Evolutionary conservation across 2,888 invertebrate genomes (phyloP), one percentile per base, ranked within the genome.

Genomic region (Stramonita haemastoma): DNA sequence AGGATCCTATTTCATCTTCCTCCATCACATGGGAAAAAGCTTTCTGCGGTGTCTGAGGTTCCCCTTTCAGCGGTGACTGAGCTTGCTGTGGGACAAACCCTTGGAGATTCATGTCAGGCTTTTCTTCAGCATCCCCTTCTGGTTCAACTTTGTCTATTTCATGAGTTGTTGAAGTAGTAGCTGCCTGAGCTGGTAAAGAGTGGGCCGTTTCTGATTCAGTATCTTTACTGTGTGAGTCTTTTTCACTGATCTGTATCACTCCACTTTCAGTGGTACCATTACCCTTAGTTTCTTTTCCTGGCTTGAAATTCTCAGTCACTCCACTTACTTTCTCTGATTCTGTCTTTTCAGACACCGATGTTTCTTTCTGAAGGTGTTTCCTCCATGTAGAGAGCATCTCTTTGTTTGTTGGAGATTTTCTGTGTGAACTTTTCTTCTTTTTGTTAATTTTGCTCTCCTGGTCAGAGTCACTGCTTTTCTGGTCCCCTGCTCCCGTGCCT

Each of bases 1-100:
- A 87, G 13, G 87, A 73, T 17, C 73, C 46, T 17, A 34, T n/a
- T 0, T 73, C 57, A 15, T 79, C 86, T 79, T 89, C 86, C 34
- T 70, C 85, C 32, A 29, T 32, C 46, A 57, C 73, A 8, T n/a
- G n/a, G 11, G 2, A 26, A 22, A 46, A 13, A 4, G 22, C 83
- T 22, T 32, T 86, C 60, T 60, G 86, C 6, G 86, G 60, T 17
- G 66, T 66, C 32, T n/a, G 32, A 11, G 19, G 19, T 22, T 86
- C 32, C 6, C 56, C 57, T 34, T 13, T n/a, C 0, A 4, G 29
- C 2, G 85, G n/a, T 11, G 22, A 2, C 17, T 26, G 32, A 32
- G 34, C 8, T 66, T 86, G 22, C 26, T 22, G 0, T 86, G 46
- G 46, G 86, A 22, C 22, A 57, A 34, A 6, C 11, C 6, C 46